Conservation (phyloP, 2,113 vertebrate genomes). For the Litocranius walleri region DNA sequence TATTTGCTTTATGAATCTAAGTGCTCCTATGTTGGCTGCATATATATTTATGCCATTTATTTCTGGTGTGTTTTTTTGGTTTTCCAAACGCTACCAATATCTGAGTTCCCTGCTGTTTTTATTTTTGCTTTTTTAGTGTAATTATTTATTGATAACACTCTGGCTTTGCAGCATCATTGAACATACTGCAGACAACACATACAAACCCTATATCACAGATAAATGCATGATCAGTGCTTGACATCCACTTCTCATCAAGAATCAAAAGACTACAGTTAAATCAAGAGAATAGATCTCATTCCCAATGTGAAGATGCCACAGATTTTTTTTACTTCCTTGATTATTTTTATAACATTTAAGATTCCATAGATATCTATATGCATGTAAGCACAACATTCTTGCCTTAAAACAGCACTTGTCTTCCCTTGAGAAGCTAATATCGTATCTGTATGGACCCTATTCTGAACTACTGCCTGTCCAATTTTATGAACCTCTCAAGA, state of each 20-base stretch:
- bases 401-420: not conserved
- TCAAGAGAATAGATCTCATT: not conserved
- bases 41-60: not conserved
- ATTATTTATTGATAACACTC: not conserved
- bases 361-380: not conserved
- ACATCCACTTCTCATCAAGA: not conserved
- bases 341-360: not conserved
- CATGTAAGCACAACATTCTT: not conserved
- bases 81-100: not conserved
- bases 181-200: not conserved
- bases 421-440: not conserved
- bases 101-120: not conserved
- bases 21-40: not conserved
- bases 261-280: not conserved
- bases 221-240: not conserved
- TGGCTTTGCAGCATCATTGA: not conserved
- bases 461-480: not conserved
- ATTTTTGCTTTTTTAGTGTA: not conserved
- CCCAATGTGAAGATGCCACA: not conserved
- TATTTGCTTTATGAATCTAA: not conserved
- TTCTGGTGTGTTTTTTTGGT: not conserved
- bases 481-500: not conserved
- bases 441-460: not conserved
- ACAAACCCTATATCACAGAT: not conserved
- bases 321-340: not conserved